Base-by-base conservation (phyloP, 35 echinoderm and acorn worm genomes). In the Apostichopus parvimensis region DNA sequence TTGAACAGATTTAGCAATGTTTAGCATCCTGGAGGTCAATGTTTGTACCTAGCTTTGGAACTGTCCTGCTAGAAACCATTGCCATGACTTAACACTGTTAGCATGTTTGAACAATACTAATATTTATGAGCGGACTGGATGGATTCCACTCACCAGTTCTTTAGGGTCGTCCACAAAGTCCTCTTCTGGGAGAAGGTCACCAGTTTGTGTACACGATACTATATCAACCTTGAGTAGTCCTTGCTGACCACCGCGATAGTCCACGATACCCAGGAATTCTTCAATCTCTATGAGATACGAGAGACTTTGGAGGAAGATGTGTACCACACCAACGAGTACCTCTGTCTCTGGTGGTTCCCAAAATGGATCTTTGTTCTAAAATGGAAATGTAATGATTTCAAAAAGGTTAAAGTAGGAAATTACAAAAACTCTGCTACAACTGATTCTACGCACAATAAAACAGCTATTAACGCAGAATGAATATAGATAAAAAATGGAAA, bases 301-400 rank as follows among this genome's bases (percentile, higher is more conserved):
- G 4, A 99, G 89, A 66, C 93, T 94, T 65, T 99, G 97, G 5
- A 99, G 93, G 84, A 94, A 99, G 26, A 99, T 87, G 25, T 99
- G 97, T 13, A 94, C 95, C 87, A 94, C 94, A 45, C 97, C 97
- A 24, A 96, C 92, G 8, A 96, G 76, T 2, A 96, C 93, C 87
- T 99, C 95, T 14, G 97, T 94, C 24, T 99, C 97, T 15, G 95
- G 93, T 2, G 94, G 97, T 91, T 99, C 95, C 97, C 97, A 99
- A 71, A 99, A 99, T 66, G 97, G 97, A 91, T 99, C 97, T 68
- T 91, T 96, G 77, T 98, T 93, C 97, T 98, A 80, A 13, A 85
- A 86, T 8, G 10, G 58, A 87, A 88, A 64, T 8, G 4, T 24
- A 56, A 17, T 6, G 3, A 61, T 61, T 18, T 9, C 45, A 6